Conservation (phyloP, 1,140 invertebrate genomes). For the Delia radicum region DNA sequence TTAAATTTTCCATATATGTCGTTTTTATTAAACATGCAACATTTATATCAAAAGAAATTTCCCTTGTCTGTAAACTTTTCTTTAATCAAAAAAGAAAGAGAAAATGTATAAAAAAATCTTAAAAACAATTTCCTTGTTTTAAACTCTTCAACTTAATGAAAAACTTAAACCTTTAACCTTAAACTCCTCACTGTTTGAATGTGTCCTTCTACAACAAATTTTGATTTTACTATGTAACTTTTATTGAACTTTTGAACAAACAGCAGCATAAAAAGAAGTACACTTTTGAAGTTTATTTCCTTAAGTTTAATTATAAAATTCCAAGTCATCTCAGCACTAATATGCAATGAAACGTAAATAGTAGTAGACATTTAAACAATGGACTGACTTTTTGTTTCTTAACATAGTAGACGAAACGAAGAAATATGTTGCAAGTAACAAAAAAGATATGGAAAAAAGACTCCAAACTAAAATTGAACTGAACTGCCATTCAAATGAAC, state of each 20-base stretch:
- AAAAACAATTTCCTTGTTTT: not conserved
- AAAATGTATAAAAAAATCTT: too few species aligned
- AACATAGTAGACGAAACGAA: not conserved
- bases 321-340: constrained; percentile 10
- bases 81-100: too few species aligned
- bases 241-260: not conserved
- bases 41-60: too few species aligned
- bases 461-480: not conserved
- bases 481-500: constrained; percentile 10
- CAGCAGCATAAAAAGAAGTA: constrained; percentile 1
- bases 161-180: constrained; percentile 6
- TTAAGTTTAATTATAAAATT: constrained; percentile 18
- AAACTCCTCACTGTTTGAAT: not conserved
- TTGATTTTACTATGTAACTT: constrained; percentile 13
- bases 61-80: too few species aligned
- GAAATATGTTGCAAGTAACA: not conserved
- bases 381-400: not conserved
- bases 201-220: not conserved
- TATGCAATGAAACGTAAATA: constrained; percentile 14
- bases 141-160: not conserved
- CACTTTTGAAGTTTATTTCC: constrained; percentile 2
- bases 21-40: too few species aligned
- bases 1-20: too few species aligned
- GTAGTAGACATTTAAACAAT: not conserved
- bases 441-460: not conserved